These are phyloP conservation scores for Cercocebus atys DNA, from an alignment of 2,113 vertebrate species.

Conservation along the genomic window DNA sequence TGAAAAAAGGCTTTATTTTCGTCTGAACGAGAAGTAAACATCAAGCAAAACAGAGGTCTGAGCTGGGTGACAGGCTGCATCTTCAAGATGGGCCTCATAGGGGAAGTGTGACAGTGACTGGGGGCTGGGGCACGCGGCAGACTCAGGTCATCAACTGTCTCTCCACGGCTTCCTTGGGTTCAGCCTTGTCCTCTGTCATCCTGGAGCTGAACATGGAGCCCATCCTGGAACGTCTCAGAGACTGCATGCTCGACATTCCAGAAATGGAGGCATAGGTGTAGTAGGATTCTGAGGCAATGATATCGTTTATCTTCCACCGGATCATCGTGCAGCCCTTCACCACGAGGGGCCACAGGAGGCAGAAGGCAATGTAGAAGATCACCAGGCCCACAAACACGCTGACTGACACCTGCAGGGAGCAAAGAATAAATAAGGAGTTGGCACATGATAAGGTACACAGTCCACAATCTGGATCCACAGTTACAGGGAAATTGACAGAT, in stretches of 20 bases:
- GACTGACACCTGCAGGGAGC: conserved; percentile 8
- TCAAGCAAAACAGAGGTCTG: not conserved
- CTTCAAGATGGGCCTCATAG: not conserved
- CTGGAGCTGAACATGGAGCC: accelerated
- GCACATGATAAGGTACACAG: not conserved
- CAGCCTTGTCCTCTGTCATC: too few relatives aligned
- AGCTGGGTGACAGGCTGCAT: not conserved
- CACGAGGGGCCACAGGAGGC: conserved; percentile 16
- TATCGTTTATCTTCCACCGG: conserved; percentile 53
- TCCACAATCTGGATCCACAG: too few relatives aligned
- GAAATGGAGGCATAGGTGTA: not conserved
- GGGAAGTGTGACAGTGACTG: not conserved
- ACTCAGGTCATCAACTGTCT: not conserved
- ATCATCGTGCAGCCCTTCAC: not conserved
- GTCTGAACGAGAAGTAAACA: not conserved
- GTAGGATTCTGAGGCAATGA: conserved; percentile 33
- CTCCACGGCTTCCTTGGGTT: not conserved
- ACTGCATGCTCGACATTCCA: accelerated
- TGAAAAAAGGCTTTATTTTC: conserved; percentile 36
- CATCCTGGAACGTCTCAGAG: accelerated
- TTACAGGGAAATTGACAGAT: not conserved
- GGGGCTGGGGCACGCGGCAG: too few relatives aligned
- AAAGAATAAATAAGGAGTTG: not conserved
- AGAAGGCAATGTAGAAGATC: conserved; percentile 5
- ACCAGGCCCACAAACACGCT: not conserved